Conservation (phyloP, 2,888 invertebrate genomes). For the Chymomyza fuscimana region DNA sequence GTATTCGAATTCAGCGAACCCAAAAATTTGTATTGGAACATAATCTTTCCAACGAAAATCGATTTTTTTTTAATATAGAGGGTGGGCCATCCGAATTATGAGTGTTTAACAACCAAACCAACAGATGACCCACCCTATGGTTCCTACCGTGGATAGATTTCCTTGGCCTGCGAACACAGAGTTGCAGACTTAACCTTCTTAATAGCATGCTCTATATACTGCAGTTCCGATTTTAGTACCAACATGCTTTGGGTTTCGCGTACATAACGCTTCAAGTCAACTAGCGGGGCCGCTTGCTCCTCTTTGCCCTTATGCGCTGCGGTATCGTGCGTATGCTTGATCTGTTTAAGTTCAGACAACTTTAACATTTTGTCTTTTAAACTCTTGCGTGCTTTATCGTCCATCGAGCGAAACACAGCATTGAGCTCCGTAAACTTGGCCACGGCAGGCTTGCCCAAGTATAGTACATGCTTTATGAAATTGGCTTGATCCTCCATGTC, state of each 20-base stretch:
- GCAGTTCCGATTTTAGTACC: slow-evolving; percentile 69
- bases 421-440: slow-evolving; percentile 68
- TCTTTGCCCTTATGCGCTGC: slow-evolving; percentile 25
- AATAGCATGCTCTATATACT: slow-evolving; percentile 74
- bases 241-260: slow-evolving; percentile 78
- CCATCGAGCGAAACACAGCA: slow-evolving; percentile 68
- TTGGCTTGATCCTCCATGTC: slow-evolving; percentile 78
- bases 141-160: slow-evolving; percentile 76
- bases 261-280: slow-evolving; percentile 71
- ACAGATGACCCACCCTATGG: too few species aligned
- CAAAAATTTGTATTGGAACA: too few species aligned
- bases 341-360: slow-evolving; percentile 51
- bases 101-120: too few species aligned
- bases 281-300: slow-evolving; percentile 1
- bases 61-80: too few species aligned
- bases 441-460: slow-evolving; percentile 77
- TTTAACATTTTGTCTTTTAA: slow-evolving; percentile 65
- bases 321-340: not conserved
- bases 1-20: too few species aligned
- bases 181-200: slow-evolving; percentile 77
- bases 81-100: too few species aligned
- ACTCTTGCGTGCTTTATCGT: slow-evolving; percentile 69
- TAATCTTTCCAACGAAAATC: not conserved
- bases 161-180: slow-evolving; percentile 73
- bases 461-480: slow-evolving; percentile 76